phyloP scores from a whole-genome alignment of 2,113 vertebrate species.

The Mobula birostris region DNA sequence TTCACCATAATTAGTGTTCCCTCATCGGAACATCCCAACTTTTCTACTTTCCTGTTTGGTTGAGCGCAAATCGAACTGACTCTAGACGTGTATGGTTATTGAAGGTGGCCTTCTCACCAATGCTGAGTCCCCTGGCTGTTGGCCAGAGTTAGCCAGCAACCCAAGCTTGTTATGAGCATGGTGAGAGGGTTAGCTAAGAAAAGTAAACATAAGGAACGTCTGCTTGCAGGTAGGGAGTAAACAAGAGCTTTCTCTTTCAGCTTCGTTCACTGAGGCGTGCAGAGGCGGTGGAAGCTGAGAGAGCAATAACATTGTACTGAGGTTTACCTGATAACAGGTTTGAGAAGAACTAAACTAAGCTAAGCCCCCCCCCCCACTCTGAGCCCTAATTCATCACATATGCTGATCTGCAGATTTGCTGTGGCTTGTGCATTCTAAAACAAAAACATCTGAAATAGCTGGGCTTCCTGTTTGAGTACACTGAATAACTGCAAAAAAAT shows the following conservation, averaged over 20 bases:
- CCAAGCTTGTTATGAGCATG: too few relatives aligned
- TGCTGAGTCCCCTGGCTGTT: too few relatives aligned
- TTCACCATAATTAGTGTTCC: too few relatives aligned
- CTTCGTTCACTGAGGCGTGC: neutral
- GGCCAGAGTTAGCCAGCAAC: too few relatives aligned
- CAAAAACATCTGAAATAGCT: neutral
- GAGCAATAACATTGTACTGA: neutral
- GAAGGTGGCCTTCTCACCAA: too few relatives aligned
- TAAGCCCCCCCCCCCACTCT: neutral
- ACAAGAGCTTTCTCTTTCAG: constrained; percentile 9
- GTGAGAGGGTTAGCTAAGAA: neutral
- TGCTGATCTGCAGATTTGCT: neutral
- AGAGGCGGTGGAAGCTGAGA: neutral
- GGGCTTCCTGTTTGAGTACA: neutral
- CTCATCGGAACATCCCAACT: too few relatives aligned
- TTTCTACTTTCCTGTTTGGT: too few relatives aligned
- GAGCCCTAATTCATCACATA: neutral
- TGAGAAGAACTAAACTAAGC: neutral
- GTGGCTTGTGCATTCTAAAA: neutral
- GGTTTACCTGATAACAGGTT: neutral
- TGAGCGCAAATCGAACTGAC: too few relatives aligned
- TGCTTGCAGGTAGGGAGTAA: neutral
- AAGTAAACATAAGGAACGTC: neutral
- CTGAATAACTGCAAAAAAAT: neutral
- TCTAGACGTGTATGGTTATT: too few relatives aligned